Evolutionary conservation across 2,888 invertebrate species (phyloP), one percentile per base, ranked within the genome.

Genomic region (Tenthredo scrophulariae): DNA sequence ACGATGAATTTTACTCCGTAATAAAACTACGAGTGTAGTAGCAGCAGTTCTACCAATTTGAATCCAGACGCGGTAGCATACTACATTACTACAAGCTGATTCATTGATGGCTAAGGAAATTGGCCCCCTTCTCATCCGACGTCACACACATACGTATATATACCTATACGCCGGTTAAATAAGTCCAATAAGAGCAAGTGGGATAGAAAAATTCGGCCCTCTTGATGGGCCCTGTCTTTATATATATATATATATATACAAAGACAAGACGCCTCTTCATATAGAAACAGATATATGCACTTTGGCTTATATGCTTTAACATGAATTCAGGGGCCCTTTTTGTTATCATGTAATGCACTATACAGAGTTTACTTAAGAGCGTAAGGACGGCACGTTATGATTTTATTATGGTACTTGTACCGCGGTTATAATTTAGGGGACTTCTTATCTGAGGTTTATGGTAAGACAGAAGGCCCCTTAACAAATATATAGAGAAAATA

Each of bases 41-140:
- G 70, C 29, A 70, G 70, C 70, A 33, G 37, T 40, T 74, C 74
- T 40, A 2, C 40, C 43, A 74, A 74, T 74, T 40, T 74, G 18
- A 74, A 74, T 74, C 40, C 74, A 74, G 74, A 74, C 40, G 40
- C 40, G 40, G 26, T 67, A 33, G 29, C 43, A 40, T 37, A 37
- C 40, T 37, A 37, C 37, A 70, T 22, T 37, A 37, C 40, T 37
- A 37, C 37, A 70, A 70, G 70, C 37, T 70, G 70, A 70, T 70
- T 70, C 70, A 70, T 70, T 70, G 37, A 43, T 75, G n/a, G 26
- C 37, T 43, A 46, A 75, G 43, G 43, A 46, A 75, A 77, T 50
- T 50, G 54, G 77, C 77, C 50, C 54, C 72, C 46, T 77, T 50
- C 15, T 50, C 54, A 40, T 33, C 22, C 33, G 29, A 67, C 67